A percentile compares a stretch with the other conserved stretches of the same genome.
phyloP scores from a whole-genome alignment of 2,113 vertebrate genomes.

The Caloenas nicobarica region DNA sequence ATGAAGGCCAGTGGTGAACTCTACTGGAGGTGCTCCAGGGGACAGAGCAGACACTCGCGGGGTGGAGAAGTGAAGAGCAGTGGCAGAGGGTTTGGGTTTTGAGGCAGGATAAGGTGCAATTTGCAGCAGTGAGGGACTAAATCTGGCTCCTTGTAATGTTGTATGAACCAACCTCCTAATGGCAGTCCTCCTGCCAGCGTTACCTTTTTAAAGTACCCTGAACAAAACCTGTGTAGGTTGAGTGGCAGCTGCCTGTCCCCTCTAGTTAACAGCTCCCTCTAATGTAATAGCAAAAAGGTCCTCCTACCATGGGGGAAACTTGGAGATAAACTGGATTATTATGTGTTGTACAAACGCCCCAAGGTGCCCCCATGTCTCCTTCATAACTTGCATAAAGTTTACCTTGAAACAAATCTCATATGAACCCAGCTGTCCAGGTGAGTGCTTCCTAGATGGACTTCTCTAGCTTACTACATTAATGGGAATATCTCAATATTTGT shows the following conservation, averaged over 20 bases:
- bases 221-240: background rate
- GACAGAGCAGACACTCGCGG: accelerated
- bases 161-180: background rate
- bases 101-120: background rate
- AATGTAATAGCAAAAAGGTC: background rate
- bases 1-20: background rate
- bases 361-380: background rate
- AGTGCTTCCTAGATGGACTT: background rate
- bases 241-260: background rate
- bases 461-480: background rate
- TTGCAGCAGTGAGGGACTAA: background rate
- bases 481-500: background rate
- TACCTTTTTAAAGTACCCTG: background rate
- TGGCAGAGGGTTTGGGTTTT: background rate
- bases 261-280: background rate
- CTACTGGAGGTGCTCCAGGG: background rate
- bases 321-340: background rate
- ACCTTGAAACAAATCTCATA: background rate
- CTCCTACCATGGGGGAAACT: background rate
- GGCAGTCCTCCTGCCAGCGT: background rate
- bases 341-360: accelerated
- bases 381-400: background rate
- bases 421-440: background rate
- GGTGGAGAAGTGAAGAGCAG: background rate
- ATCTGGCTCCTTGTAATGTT: background rate